Evolutionary conservation across 2,797 vertebrate genomes (phyloP).

Genomic region (Acanthurus tractus): DNA sequence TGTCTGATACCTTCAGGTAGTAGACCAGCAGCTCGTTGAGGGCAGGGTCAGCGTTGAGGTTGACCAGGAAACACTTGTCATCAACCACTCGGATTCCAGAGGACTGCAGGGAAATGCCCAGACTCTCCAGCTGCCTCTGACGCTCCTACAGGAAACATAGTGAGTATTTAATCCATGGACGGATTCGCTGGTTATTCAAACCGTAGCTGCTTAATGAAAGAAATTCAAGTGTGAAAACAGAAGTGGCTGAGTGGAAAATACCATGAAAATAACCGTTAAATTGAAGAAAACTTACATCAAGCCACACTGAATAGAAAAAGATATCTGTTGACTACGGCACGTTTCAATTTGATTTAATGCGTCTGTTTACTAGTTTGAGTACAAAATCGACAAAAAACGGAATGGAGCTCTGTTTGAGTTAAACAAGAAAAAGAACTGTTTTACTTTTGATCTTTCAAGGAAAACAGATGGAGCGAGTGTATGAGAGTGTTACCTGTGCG

Average conservation of each 20-base stretch:
- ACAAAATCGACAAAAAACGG: not conserved
- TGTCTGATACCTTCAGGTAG: slow-evolving; percentile 91
- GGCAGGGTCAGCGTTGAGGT: slow-evolving; percentile 95
- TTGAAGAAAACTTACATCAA: not conserved
- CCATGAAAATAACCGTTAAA: not conserved
- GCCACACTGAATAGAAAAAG: not conserved
- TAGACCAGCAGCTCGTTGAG: slow-evolving; percentile 97
- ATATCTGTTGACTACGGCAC: not conserved
- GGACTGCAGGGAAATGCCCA: slow-evolving; percentile 96
- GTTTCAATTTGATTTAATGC: not conserved
- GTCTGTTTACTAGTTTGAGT: not conserved
- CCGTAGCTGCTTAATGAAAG: not conserved
- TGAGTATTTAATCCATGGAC: not conserved
- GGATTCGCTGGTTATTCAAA: not conserved
- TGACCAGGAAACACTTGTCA: slow-evolving; percentile 95
- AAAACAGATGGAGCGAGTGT: not conserved
- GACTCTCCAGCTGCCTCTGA: slow-evolving; percentile 93
- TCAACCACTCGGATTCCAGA: slow-evolving; percentile 97
- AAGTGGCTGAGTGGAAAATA: not conserved
- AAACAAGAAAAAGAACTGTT: not conserved
- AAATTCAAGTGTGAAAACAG: not conserved
- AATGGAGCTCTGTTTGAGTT: slow-evolving; percentile 13
- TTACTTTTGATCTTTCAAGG: not conserved
- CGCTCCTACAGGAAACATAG: slow-evolving; percentile 85
- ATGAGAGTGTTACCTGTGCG: slow-evolving; percentile 74